Evolutionary conservation across 2,888 invertebrate species (phyloP).

Genomic region (Sinhomidia bicolor): DNA sequence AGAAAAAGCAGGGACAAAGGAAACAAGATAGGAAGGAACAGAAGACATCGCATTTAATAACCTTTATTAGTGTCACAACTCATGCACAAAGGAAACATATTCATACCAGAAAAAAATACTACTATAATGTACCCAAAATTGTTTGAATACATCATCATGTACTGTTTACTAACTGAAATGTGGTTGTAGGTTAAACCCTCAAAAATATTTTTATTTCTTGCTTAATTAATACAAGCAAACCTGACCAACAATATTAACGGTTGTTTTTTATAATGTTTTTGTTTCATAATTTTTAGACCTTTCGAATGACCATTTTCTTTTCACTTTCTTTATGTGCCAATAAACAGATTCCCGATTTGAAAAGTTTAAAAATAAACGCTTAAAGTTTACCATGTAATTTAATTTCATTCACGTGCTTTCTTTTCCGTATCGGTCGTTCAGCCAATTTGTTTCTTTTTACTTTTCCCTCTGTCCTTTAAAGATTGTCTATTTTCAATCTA

Average conservation of each 20-base stretch:
- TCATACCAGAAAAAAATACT: conserved; percentile 16
- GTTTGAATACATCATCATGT: neutral
- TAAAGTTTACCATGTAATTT: neutral
- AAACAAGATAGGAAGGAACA: conserved; percentile 5
- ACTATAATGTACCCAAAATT: neutral
- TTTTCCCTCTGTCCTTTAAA: conserved; percentile 47
- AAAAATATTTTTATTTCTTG: too few species aligned
- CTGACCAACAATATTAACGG: too few species aligned
- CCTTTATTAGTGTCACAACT: conserved; percentile 61
- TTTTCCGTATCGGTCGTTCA: neutral
- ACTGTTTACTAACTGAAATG: too few species aligned
- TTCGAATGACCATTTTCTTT: neutral
- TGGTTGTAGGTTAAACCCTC: too few species aligned
- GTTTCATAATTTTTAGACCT: too few species aligned
- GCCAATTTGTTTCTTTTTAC: conserved; percentile 21
- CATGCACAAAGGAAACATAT: conserved; percentile 59
- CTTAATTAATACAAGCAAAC: too few species aligned
- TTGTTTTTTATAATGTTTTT: too few species aligned
- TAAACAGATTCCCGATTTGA: neutral
- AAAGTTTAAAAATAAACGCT: too few species aligned
- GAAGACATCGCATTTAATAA: conserved; percentile 47
- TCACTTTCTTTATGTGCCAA: neutral
- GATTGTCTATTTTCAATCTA: conserved; percentile 5
- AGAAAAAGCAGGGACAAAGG: neutral
- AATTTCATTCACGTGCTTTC: neutral